Base-by-base conservation (phyloP, 2,797 vertebrate genomes). In the Tenualosa thibaudeaui region DNA sequence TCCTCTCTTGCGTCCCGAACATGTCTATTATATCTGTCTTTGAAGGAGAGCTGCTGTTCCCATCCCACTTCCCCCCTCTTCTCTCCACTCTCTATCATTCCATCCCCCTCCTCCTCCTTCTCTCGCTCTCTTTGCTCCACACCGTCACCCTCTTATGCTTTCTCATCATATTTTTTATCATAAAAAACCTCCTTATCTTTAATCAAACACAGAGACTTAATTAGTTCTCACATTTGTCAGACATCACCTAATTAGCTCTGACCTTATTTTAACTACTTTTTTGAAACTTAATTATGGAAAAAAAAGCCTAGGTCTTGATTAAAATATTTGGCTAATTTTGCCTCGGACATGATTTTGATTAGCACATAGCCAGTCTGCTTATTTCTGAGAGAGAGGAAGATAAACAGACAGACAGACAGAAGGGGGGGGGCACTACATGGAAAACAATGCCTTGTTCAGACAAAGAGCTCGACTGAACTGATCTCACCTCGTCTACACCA, bases 181-280 rank as follows among this genome's bases (percentile, higher is more conserved):
- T 86, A 88, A 78, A 88, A 87, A 89, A 49, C 88, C 89, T 88
- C 85, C 90, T 92, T 91, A 93, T 94, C 92, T 93, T 90, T 93
- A 92, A 94, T 95, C 93, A 92, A 94, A 93, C 92, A 91, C 84
- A 90, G 90, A 62, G 65, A 90, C 92, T 93, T 94, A 93, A 95
- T 95, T 94, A 94, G 91, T 91, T 78, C 0, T 85, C 90, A 92
- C 89, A 86, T 92, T 93, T 92, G 91, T 93, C 91, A 89, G 90
- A 89, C 90, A 84, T 92, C 93, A 87, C 90, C 92, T 94, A 94
- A 95, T 95, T 95, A 95, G 90, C 87, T 85, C 71, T 89, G 92
- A 92, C 93, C 93, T 93, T 90, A 91, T 95, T 94, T 89, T 87
- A 88, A 91, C 88, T 88, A 90, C 90, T 91, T 92, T 86, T 93